These are phyloP conservation scores for Neoascia interrupta DNA, from an alignment of 2,888 invertebrate genomes.

Conservation along the genomic window DNA sequence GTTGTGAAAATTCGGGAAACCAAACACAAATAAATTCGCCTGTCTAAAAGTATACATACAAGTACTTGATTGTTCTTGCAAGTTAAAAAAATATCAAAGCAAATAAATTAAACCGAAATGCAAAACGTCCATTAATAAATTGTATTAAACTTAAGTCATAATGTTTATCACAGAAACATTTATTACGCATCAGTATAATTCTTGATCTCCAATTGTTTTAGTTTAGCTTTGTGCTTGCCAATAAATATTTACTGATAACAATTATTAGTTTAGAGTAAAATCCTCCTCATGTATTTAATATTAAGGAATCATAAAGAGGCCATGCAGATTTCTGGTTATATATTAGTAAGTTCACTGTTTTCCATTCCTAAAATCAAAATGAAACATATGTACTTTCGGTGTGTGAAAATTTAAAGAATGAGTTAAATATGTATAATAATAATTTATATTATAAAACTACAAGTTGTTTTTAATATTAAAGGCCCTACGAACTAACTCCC, in stretches of 20 bases:
- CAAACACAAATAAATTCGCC: conserved; percentile 69
- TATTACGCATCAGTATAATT: neutral
- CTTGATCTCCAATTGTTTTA: too few species aligned
- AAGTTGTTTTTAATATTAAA: neutral
- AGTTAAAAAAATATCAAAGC: neutral
- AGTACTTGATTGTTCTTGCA: neutral
- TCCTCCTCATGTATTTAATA: too few species aligned
- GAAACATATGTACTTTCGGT: neutral
- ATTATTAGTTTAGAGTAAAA: neutral
- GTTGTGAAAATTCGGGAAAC: conserved; percentile 54
- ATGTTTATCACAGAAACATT: too few species aligned
- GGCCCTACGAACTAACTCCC: too few species aligned
- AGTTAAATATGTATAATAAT: neutral
- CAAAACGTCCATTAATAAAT: conserved; percentile 50
- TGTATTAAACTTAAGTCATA: neutral
- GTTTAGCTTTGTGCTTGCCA: conserved; percentile 10
- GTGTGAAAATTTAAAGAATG: neutral
- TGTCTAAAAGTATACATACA: conserved; percentile 34
- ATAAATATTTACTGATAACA: neutral
- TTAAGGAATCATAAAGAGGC: too few species aligned
- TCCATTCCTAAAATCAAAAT: conserved; percentile 5
- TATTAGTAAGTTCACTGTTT: conserved; percentile 18
- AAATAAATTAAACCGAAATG: conserved; percentile 12
- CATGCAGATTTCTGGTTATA: neutral
- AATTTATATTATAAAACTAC: neutral